Percentiles rank a stretch among this genome's conserved stretches.
Conservation (phyloP, 2,113 vertebrate genomes). For the Aptenodytes patagonicus region DNA sequence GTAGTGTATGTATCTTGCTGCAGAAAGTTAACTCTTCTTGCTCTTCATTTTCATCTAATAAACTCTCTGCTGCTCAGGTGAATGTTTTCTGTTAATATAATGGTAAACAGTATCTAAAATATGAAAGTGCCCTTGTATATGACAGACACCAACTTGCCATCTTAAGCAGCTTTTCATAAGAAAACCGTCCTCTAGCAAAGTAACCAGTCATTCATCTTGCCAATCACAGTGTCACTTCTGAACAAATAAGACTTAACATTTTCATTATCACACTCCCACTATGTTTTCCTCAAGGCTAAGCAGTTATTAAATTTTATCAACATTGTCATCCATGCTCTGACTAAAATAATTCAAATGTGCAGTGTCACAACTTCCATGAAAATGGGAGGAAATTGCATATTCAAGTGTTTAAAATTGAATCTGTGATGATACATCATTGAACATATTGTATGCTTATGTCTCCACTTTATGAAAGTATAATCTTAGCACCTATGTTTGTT, state of each 20-base stretch:
- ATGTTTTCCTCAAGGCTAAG: constrained; percentile 31
- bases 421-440: not conserved
- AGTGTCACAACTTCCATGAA: not conserved
- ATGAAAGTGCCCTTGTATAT: not conserved
- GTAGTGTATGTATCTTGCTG: not conserved
- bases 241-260: constrained; percentile 36
- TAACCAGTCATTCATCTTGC: constrained; percentile 16
- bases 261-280: constrained; percentile 20
- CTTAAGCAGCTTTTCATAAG: not conserved
- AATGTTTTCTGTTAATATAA: not conserved
- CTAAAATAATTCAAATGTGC: not conserved
- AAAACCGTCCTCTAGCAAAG: not conserved
- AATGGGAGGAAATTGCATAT: not conserved
- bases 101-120: not conserved
- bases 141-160: not conserved
- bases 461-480: not conserved
- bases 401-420: not conserved
- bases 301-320: constrained; percentile 18
- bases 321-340: not conserved
- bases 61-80: not conserved
- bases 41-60: not conserved
- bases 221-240: constrained; percentile 23
- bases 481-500: not conserved
- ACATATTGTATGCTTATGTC: not conserved
- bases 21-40: not conserved